Base-by-base conservation (phyloP, 2,113 vertebrate species). In the Scomber japonicus region DNA sequence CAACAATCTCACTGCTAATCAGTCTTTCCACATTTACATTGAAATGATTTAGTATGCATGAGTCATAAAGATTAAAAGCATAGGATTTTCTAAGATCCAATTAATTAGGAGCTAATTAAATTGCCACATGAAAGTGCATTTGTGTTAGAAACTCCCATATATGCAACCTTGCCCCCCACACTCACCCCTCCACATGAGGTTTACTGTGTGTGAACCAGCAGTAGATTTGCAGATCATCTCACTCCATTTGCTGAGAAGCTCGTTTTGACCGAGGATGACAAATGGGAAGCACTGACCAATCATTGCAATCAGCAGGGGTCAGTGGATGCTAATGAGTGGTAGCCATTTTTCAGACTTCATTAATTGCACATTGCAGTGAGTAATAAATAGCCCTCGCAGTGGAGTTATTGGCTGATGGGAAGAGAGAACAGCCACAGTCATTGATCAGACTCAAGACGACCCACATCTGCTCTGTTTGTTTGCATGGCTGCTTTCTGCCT, bases 281-380 rank as follows among this genome's bases (percentile, higher is more conserved):
- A 76, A 82, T 81, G 53, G 68, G 48, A 87, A 75, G 75, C 80
- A 50, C 24, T 63, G 55, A 57, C 69, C 69, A 88, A 81, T 91
- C 87, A 73, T 66, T 75, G 65, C 54, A 78, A 70, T 85, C 77
- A 83, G 70, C 82, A 69, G 68, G 83, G 78, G 81, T 90, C 84
- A 89, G 48, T 51, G 71, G 56, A 78, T 49, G 83, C 69, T 85
- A 88, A 92, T 80, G 79, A 88, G 72, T 24, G 66, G 65, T 59
- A 14, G 66, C 71, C 70, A 71, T 84, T 85, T 83, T 83, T 77
- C 82, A 80, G 86, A 88, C 80, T 84, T 88, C 88, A 91, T 92
- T 90, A 91, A 86, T 84, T 5, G 30, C 80, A 66, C 67, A 46
- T 86, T 77, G 78, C 73, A 46, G 69, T 21, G 64, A 78, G 68